Evolutionary conservation across 2,888 invertebrate species (phyloP), one percentile per base, ranked within the genome.

Genomic region (Ormyrus labotus): DNA sequence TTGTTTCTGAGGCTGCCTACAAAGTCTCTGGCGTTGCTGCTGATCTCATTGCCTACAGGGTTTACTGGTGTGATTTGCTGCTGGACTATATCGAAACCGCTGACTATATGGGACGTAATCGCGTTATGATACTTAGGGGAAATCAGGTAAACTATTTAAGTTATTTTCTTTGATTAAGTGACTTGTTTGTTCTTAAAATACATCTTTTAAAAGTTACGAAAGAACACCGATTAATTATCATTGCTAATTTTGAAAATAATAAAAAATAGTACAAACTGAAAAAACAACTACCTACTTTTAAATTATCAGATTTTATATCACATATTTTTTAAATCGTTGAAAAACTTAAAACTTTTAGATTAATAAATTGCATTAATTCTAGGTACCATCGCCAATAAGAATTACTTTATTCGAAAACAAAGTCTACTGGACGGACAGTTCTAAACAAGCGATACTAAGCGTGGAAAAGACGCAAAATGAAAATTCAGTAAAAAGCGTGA

Each of bases 11-110:
- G 87, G 98, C 98, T 0, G 96, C 98, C 0, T 97, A 98, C 90
- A 96, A 97, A 90, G 98, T 98, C 0, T 96, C 96, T 1, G 98
- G 98, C 5, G 94, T 99, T 9, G 94, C 98, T 0, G 95, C 98
- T 0, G 99, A 99, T 91, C 95, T 96, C n/a, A 95, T 97, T 47
- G 95, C 96, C 0, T 95, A 96, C 86, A 92, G 99, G 70, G 94
- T 99, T 7, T 99, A 96, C 91, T 99, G 99, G 98, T 98, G 98
- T 87, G 99, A 99, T 90, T 96, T 97, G 0, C 92, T 98, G 11
- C 92, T 99, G 74, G 98, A 99, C 91, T 97, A 98, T 89, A 97
- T 99, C 83, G 98, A 99, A 89, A 97, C 98, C 0, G 96, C 98
- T 0, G 97, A 98, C 90, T 99, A 99, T 90, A 94, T 97, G 72